Conservation (phyloP, 1,140 invertebrate species). For the Drosophila truncata region DNA sequence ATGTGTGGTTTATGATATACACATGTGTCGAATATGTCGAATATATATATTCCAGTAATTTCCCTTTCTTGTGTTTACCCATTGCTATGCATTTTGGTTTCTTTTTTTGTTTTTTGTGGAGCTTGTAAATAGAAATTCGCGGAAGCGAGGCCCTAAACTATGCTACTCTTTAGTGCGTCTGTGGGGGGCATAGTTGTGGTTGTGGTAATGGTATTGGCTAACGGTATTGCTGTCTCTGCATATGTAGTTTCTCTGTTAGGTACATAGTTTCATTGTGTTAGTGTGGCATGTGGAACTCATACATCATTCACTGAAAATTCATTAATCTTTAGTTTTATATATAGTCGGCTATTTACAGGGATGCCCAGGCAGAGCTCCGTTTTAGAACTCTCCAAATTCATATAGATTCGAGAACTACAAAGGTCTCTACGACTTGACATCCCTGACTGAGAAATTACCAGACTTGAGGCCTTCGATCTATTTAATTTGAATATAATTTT, state of each 20-base stretch:
- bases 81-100: conserved; percentile 28
- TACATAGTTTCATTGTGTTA: conserved; percentile 81
- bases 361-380: conserved; percentile 4
- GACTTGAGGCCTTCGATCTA: not conserved
- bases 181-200: conserved; percentile 6
- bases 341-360: not conserved
- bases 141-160: conserved; percentile 53
- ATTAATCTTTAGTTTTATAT: conserved; percentile 21
- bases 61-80: conserved; percentile 37
- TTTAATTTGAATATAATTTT: conserved; percentile 2
- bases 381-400: not conserved
- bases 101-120: conserved; percentile 9
- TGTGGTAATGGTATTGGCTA: conserved; percentile 19
- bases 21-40: conserved; percentile 49
- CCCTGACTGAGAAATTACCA: not conserved
- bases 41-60: conserved; percentile 32
- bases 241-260: conserved; percentile 79
- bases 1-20: conserved; percentile 75
- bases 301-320: conserved; percentile 56
- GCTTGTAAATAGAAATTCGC: conserved; percentile 78
- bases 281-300: conserved; percentile 51
- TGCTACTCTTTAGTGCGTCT: conserved; percentile 36
- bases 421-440: not conserved
- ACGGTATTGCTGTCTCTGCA: conserved; percentile 41
- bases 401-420: not conserved